phyloP scores from a whole-genome alignment of 2,113 vertebrate genomes.

The Saimiri boliviensis region DNA sequence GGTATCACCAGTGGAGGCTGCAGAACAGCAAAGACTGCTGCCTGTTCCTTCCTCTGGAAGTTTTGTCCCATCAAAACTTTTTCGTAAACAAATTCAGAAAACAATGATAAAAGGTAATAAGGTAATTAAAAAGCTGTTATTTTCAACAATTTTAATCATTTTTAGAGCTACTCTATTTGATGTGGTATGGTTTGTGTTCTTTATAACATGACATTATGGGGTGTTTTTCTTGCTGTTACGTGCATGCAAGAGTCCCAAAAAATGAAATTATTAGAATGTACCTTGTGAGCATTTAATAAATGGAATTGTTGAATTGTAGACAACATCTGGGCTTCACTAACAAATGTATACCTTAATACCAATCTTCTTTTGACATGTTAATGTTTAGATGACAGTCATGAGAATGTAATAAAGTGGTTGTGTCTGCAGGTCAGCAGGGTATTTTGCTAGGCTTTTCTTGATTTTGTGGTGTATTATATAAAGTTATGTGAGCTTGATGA shows the following conservation, averaged over 20 bases:
- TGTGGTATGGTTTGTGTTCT: background rate
- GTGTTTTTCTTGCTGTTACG: background rate
- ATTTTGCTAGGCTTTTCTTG: background rate
- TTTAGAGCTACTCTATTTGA: background rate
- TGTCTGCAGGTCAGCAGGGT: background rate
- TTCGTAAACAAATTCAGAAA: background rate
- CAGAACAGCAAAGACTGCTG: too few species aligned
- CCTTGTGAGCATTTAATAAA: background rate
- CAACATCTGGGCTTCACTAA: background rate
- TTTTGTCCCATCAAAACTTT: background rate
- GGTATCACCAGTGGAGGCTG: too few species aligned
- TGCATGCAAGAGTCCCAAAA: background rate
- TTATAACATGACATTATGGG: background rate
- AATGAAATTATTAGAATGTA: background rate
- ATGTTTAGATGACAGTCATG: background rate
- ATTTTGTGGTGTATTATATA: background rate
- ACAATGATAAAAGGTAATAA: background rate
- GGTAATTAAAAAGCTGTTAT: background rate
- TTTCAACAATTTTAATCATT: background rate
- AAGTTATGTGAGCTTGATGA: background rate
- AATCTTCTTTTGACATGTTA: background rate
- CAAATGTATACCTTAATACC: background rate
- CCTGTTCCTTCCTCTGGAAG: too few species aligned
- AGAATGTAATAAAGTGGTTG: background rate
- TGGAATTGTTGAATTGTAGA: background rate